Evolutionary conservation across 2,113 vertebrate species (phyloP).

Genomic region (Himantopus leucocephalus): DNA sequence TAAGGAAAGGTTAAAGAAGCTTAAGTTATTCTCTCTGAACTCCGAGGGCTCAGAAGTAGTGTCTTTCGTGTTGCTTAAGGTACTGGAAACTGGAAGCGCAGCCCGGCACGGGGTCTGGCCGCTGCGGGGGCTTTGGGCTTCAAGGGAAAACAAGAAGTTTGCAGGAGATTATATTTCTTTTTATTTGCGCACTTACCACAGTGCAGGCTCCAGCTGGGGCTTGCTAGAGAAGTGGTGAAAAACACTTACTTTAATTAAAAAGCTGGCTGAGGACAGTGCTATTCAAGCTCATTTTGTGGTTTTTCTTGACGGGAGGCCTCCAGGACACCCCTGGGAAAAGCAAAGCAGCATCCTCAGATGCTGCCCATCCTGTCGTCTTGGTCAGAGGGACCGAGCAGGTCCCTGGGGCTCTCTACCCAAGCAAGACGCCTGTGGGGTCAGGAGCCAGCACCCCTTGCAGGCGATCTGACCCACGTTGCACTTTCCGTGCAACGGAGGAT

Average conservation of each 20-base stretch:
- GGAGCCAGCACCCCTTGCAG: neutral
- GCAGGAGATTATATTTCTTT: neutral
- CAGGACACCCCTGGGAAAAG: neutral
- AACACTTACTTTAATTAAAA: neutral
- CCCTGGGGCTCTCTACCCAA: neutral
- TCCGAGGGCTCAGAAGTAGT: neutral
- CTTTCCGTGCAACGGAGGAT: neutral
- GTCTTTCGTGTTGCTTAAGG: neutral
- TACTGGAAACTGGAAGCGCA: neutral
- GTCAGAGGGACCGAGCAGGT: neutral
- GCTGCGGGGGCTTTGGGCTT: neutral
- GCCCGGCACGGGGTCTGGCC: rapidly evolving
- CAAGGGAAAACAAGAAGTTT: neutral
- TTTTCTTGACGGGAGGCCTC: neutral
- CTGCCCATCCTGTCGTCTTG: neutral
- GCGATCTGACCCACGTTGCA: neutral
- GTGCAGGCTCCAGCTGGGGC: neutral
- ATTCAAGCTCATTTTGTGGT: neutral
- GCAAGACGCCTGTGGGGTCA: neutral
- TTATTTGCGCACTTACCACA: neutral
- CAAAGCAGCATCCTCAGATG: neutral
- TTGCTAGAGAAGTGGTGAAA: neutral
- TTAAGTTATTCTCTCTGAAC: slow-evolving; percentile 14
- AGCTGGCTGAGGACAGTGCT: neutral
- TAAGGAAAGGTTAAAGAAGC: slow-evolving; percentile 14